Conservation (phyloP, 2,888 invertebrate species). For the Idaea biselata region DNA sequence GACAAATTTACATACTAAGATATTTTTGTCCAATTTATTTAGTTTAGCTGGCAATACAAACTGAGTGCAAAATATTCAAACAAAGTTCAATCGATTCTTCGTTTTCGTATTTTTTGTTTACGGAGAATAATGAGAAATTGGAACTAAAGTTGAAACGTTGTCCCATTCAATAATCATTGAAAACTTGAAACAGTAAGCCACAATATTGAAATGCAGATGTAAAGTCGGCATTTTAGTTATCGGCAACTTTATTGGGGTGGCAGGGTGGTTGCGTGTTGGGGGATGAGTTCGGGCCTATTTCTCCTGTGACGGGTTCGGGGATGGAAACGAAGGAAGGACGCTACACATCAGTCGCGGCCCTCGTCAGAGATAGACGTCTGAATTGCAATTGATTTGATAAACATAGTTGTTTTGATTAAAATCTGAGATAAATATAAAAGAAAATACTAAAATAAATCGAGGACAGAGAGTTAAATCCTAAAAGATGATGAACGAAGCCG, state of each 20-base stretch:
- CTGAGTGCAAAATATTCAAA: too few species aligned
- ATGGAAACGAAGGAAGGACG: neutral
- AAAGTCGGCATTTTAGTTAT: neutral
- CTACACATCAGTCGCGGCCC: neutral
- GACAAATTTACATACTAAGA: too few species aligned
- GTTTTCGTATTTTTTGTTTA: too few species aligned
- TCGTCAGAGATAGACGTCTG: neutral
- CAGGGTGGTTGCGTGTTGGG: neutral
- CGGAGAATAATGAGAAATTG: too few species aligned
- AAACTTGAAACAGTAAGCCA: neutral
- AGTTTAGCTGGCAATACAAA: too few species aligned
- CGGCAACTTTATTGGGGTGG: neutral
- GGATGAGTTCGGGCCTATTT: neutral
- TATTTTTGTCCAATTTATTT: too few species aligned
- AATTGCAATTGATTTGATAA: neutral
- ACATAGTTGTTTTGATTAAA: neutral
- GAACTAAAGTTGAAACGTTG: too few species aligned
- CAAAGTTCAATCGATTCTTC: too few species aligned
- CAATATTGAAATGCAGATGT: neutral
- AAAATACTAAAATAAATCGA: neutral
- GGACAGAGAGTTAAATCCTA: neutral
- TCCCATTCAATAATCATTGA: neutral
- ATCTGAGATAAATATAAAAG: neutral
- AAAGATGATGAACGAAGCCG: neutral
- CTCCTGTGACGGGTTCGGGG: neutral